Base-by-base conservation (phyloP, 1,140 invertebrate species). In the Monochamus saltuarius region DNA sequence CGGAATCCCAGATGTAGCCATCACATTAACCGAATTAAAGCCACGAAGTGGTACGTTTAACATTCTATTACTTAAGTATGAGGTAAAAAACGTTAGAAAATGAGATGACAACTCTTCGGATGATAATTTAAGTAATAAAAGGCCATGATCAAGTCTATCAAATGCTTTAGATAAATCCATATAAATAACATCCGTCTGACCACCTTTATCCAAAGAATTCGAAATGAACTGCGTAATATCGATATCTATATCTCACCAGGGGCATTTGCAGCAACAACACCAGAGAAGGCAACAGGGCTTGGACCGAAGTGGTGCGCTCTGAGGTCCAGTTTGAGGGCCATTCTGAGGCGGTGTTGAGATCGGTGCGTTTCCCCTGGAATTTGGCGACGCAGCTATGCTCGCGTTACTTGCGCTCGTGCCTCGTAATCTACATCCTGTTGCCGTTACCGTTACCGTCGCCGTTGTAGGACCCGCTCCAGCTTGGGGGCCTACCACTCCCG, bases 181-280 rank as follows among this genome's bases (percentile, higher is more conserved):
- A n/a, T n/a, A n/a, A n/a, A n/a, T n/a, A n/a, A n/a, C n/a, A n/a
- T n/a, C n/a, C n/a, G n/a, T n/a, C n/a, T n/a, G n/a, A n/a, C n/a
- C n/a, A n/a, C n/a, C n/a, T n/a, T n/a, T n/a, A n/a, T n/a, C n/a
- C n/a, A n/a, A n/a, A n/a, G n/a, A n/a, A n/a, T n/a, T n/a, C n/a
- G n/a, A n/a, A n/a, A n/a, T n/a, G n/a, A n/a, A n/a, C n/a, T n/a
- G n/a, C n/a, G n/a, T n/a, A n/a, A n/a, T n/a, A n/a, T n/a, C n/a
- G n/a, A 29, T 29, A 29, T 29, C 37, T 35, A 54, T 11, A 43
- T 73, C 77, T 77, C 82, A 86, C 86, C 85, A 87, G 76, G 84
- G 84, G 79, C 85, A 88, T 77, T 84, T 87, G 78, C 86, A 87
- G 73, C 85, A 87, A 72, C 85, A 87, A 71, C 85, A 87, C 83